Evolutionary conservation across 2,113 vertebrate species (phyloP).

Genomic region (Pituophis catenifer): DNA sequence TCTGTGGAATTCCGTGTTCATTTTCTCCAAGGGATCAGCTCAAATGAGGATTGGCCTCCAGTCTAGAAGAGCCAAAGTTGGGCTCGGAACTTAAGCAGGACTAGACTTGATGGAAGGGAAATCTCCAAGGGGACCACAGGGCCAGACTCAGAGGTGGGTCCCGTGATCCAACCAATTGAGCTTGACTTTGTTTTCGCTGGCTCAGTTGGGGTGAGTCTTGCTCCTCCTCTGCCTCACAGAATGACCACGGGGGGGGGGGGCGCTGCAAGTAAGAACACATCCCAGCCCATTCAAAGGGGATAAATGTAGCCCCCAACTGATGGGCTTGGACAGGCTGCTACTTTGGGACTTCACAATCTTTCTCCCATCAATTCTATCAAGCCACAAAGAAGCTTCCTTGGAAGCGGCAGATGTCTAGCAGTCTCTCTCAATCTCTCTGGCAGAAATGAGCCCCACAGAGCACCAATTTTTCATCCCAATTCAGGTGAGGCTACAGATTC

Average conservation of each 20-base stretch:
- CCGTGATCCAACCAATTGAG: too few relatives aligned
- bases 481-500: neutral
- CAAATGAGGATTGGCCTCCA: neutral
- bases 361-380: neutral
- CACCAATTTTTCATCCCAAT: neutral
- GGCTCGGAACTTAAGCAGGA: neutral
- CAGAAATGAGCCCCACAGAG: neutral
- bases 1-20: neutral
- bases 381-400: neutral
- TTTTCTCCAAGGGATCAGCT: neutral
- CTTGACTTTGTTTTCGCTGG: neutral
- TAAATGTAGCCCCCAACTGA: neutral
- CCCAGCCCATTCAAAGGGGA: neutral
- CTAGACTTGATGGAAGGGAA: neutral
- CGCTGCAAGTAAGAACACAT: neutral
- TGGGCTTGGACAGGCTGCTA: neutral
- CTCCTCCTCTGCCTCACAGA: neutral
- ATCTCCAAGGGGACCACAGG: neutral
- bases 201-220: neutral
- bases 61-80: neutral
- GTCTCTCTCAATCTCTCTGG: neutral
- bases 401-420: rapidly evolving
- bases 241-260: neutral
- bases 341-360: neutral
- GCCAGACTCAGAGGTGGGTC: neutral